phyloP scores from a whole-genome alignment of 2,797 vertebrate genomes.

The Aselliscus stoliczkanus region DNA sequence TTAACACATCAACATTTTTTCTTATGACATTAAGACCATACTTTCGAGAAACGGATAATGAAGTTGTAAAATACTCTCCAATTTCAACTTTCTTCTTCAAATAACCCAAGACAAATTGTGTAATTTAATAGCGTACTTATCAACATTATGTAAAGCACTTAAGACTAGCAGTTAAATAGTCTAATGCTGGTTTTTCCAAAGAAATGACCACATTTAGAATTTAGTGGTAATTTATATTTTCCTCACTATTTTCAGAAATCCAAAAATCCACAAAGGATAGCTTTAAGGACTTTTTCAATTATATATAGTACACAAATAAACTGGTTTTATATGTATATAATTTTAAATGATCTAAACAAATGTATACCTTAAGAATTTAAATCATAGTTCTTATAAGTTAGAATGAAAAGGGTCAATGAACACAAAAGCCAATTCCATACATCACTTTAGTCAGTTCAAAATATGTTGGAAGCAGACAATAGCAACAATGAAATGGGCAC shows the following conservation, averaged over 20 bases:
- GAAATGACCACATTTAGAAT: neutral
- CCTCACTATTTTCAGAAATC: conserved; percentile 22
- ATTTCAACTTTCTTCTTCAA: conserved; percentile 39
- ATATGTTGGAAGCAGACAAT: neutral
- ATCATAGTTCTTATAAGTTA: neutral
- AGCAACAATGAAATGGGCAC: neutral
- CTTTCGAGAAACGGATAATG: conserved; percentile 1
- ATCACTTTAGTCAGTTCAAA: conserved; percentile 7
- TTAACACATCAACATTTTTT: conserved; percentile 71
- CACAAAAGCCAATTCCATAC: neutral
- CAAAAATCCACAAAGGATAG: neutral
- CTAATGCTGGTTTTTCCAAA: conserved; percentile 10
- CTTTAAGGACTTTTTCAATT: neutral
- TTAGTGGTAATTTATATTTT: neutral
- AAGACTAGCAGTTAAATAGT: neutral
- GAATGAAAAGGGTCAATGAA: neutral
- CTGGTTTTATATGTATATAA: neutral
- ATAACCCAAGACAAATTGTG: conserved; percentile 27
- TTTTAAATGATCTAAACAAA: conserved; percentile 16
- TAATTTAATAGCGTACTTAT: neutral
- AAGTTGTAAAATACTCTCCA: neutral
- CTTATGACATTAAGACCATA: conserved; percentile 54
- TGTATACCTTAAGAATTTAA: neutral
- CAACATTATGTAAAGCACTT: conserved; percentile 22
- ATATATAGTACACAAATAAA: conserved; percentile 1